Evolutionary conservation across 2,888 invertebrate genomes (phyloP).

Genomic region (Euproctis similis): DNA sequence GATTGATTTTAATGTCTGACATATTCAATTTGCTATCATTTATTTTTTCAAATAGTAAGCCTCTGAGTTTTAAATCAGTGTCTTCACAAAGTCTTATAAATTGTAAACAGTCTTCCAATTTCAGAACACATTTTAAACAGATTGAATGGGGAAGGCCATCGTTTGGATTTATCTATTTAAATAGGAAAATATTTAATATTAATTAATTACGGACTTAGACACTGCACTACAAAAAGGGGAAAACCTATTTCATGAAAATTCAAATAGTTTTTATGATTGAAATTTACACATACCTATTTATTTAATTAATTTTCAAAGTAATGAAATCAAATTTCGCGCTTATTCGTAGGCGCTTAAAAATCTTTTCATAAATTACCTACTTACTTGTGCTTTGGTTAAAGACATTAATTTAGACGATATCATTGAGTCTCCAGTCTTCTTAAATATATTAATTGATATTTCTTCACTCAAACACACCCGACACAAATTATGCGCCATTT

Average conservation of each 20-base stretch:
- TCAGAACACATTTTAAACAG: conserved; percentile 44
- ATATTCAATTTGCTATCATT: neutral
- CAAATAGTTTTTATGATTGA: neutral
- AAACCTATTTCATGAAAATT: too few species aligned
- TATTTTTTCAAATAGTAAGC: conserved; percentile 7
- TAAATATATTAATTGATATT: conserved; percentile 37
- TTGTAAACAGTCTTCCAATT: conserved; percentile 42
- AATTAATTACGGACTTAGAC: too few species aligned
- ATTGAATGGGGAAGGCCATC: conserved; percentile 52
- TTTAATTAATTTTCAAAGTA: too few species aligned
- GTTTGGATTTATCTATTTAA: conserved; percentile 46
- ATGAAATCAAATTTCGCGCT: too few species aligned
- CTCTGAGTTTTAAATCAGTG: conserved; percentile 42
- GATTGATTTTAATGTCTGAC: neutral
- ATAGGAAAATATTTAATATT: neutral
- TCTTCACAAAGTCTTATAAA: conserved; percentile 48
- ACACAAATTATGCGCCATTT: conserved; percentile 29
- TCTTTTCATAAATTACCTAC: conserved; percentile 19
- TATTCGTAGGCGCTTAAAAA: too few species aligned
- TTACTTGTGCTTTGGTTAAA: conserved; percentile 48
- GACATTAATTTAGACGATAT: conserved; percentile 49
- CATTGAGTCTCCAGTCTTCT: conserved; percentile 26
- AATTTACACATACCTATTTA: too few species aligned
- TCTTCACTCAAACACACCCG: conserved; percentile 44
- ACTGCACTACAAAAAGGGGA: too few species aligned